These are phyloP conservation scores for Stenopsyche tienmushanensis DNA, from an alignment of 1,140 invertebrate genomes.

Conservation along the genomic window DNA sequence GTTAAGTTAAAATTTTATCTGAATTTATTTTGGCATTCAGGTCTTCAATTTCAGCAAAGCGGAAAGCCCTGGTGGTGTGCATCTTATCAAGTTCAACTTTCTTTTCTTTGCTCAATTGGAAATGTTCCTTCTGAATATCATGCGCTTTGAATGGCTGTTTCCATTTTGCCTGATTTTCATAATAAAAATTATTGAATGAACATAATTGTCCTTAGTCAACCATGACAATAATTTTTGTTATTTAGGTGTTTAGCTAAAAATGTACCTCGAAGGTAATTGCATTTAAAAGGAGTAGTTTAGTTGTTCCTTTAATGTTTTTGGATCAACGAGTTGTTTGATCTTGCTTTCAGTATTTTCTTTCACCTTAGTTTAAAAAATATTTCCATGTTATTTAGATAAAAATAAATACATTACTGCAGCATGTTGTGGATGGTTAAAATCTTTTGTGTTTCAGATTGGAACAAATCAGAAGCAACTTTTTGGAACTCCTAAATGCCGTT, in stretches of 20 bases:
- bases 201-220: too few species aligned
- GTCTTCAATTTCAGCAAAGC: slow-evolving; percentile 29
- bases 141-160: slow-evolving; percentile 8
- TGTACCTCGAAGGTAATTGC: slow-evolving; percentile 79
- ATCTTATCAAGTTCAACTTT: slow-evolving; percentile 34
- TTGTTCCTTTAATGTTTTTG: slow-evolving; percentile 54
- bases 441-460: too few species aligned
- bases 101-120: slow-evolving; percentile 25
- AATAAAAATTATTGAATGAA: too few species aligned
- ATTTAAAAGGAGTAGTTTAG: slow-evolving; percentile 70
- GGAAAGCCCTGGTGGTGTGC: slow-evolving; percentile 28
- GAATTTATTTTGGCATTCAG: slow-evolving; percentile 36
- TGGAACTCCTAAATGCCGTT: too few species aligned
- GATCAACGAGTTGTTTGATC: slow-evolving; percentile 51
- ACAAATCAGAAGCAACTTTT: too few species aligned
- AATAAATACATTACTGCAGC: too few species aligned
- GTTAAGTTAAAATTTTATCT: too few species aligned
- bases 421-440: too few species aligned
- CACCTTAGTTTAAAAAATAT: too few species aligned
- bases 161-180: slow-evolving; percentile 34
- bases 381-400: too few species aligned
- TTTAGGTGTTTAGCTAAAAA: too few species aligned
- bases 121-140: slow-evolving; percentile 23
- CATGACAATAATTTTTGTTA: too few species aligned
- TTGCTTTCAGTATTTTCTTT: slow-evolving; percentile 35